Percentiles rank a stretch among this genome's conserved stretches.
Evolutionary conservation across 2,113 vertebrate genomes (phyloP).

Genomic region (Isichthys henryi): DNA sequence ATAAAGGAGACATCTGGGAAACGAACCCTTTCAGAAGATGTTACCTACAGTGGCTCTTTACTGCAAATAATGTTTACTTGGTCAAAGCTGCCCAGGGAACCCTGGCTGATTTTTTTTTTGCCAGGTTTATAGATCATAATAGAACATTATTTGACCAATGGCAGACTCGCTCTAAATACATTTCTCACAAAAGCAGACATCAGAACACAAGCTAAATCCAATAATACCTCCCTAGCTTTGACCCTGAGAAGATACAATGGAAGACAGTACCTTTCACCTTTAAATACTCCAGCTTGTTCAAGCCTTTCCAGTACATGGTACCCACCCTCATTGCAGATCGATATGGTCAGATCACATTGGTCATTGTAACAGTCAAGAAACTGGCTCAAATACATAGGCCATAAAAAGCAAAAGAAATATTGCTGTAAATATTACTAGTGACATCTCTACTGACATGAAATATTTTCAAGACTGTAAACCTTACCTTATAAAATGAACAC

Average conservation of each 20-base stretch:
- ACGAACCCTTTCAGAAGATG: not conserved
- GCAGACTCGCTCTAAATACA: not conserved
- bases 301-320: not conserved
- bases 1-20: not conserved
- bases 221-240: not conserved
- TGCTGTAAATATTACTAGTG: not conserved
- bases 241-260: not conserved
- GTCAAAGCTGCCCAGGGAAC: not conserved
- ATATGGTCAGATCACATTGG: not conserved
- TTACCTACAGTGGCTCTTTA: not conserved
- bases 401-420: not conserved
- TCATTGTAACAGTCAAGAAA: not conserved
- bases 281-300: not conserved
- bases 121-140: not conserved
- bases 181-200: not conserved
- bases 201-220: not conserved
- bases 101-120: not conserved
- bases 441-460: not conserved
- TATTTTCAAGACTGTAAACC: not conserved
- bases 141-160: not conserved
- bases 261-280: not conserved
- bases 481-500: not conserved
- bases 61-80: not conserved
- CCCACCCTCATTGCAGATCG: not conserved
- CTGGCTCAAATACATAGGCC: not conserved